Conservation (phyloP, 2,888 invertebrate genomes). For the Trissolcus japonicus region DNA sequence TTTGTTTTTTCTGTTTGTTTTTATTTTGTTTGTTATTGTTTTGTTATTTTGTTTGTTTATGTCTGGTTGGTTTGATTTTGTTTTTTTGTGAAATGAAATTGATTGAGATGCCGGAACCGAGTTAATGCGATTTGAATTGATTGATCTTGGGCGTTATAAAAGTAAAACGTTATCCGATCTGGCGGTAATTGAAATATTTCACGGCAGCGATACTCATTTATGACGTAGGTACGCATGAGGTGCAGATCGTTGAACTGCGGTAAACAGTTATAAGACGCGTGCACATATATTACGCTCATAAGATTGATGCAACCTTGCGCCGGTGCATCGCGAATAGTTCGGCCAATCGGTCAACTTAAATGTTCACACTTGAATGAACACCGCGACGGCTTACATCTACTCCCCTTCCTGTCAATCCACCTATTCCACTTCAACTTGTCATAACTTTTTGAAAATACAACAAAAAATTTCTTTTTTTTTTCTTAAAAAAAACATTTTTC, state of each 20-base stretch:
- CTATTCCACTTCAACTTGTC: too few relatives aligned
- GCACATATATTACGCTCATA: constrained; percentile 52
- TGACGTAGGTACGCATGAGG: constrained; percentile 41
- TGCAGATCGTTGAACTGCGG: constrained; percentile 56
- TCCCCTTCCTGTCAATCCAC: too few relatives aligned
- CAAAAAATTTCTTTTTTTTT: too few relatives aligned
- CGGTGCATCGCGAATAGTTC: constrained; percentile 33
- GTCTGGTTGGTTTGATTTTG: too few relatives aligned
- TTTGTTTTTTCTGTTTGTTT: too few relatives aligned
- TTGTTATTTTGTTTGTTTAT: too few relatives aligned
- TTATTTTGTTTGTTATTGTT: too few relatives aligned
- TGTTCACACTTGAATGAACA: constrained; percentile 50
- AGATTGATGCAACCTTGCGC: constrained; percentile 21
- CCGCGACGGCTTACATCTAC: background rate
- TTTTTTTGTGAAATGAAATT: too few relatives aligned
- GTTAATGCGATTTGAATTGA: background rate
- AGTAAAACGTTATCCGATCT: constrained; percentile 23
- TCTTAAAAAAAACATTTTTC: too few relatives aligned
- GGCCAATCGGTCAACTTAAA: constrained; percentile 55
- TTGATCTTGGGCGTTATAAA: constrained; percentile 4
- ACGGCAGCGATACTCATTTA: constrained; percentile 32
- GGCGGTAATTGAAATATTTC: constrained; percentile 44
- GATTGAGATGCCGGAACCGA: background rate
- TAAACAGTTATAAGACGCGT: constrained; percentile 55
- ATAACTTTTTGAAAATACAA: too few relatives aligned